Percentiles rank a stretch among this genome's conserved stretches.
These are phyloP conservation scores for Malaclemys terrapin DNA, from an alignment of 2,113 vertebrate species.

Conservation along the genomic window DNA sequence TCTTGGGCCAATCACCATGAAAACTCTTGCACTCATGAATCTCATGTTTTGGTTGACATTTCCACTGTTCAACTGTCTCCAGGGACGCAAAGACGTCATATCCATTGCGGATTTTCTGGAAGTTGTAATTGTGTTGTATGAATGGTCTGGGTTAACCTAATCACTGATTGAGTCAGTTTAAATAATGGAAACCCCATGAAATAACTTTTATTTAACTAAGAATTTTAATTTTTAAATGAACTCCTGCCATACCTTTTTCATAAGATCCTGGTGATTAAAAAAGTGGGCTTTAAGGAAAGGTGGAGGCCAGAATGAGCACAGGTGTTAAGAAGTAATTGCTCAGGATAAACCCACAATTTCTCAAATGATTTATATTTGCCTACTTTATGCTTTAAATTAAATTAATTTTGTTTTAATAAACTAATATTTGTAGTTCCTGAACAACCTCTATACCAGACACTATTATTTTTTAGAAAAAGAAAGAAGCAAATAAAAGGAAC, in stretches of 20 bases:
- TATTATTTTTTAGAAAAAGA: neutral
- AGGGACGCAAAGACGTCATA: neutral
- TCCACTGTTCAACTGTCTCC: neutral
- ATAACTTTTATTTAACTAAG: neutral
- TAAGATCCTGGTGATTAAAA: neutral
- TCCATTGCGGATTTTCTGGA: neutral
- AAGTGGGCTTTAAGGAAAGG: neutral
- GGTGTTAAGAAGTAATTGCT: neutral
- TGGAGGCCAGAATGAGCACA: neutral
- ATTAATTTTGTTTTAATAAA: neutral
- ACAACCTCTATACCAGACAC: neutral
- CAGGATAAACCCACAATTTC: neutral
- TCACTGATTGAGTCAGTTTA: neutral
- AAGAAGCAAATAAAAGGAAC: conserved; percentile 12
- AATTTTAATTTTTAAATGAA: neutral
- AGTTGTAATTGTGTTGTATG: neutral
- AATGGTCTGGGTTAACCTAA: neutral
- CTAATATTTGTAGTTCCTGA: conserved; percentile 2
- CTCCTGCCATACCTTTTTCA: neutral
- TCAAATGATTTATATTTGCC: neutral
- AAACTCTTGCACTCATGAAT: neutral
- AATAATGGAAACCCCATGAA: neutral
- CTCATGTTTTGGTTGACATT: neutral
- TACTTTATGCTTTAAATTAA: neutral
- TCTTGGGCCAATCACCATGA: neutral